A percentile compares a stretch with the other conserved stretches of the same genome.
Conservation (phyloP, 2,888 invertebrate species). For the Meandrusa payeni region DNA sequence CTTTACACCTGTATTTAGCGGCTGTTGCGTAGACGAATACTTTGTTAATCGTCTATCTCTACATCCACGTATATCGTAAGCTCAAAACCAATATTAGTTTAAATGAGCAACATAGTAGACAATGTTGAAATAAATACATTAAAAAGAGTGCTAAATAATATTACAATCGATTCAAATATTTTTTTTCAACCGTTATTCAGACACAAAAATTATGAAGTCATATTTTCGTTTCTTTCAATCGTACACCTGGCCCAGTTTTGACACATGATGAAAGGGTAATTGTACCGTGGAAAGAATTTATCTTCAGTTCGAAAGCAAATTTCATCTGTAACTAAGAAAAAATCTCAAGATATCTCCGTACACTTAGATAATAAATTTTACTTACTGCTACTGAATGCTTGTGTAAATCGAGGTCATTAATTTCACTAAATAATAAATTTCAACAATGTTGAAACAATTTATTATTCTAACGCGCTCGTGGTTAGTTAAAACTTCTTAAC, state of each 20-base stretch:
- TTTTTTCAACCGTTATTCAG: too few species aligned
- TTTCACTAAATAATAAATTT: conserved; percentile 10
- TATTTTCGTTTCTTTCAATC: not conserved
- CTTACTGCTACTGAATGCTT: conserved; percentile 4
- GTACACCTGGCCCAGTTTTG: not conserved
- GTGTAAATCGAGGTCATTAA: conserved; percentile 12
- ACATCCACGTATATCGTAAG: too few species aligned
- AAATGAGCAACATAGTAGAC: too few species aligned
- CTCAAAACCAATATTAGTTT: too few species aligned
- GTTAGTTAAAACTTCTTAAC: conserved; percentile 2
- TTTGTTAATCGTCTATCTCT: too few species aligned
- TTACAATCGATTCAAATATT: too few species aligned
- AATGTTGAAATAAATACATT: too few species aligned
- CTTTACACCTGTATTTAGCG: too few species aligned
- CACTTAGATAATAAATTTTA: conserved; percentile 13
- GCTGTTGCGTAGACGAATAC: too few species aligned
- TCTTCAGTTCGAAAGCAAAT: not conserved
- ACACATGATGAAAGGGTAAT: not conserved
- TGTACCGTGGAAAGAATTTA: not conserved
- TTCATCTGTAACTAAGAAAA: conserved; percentile 7
- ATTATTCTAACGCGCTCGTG: conserved; percentile 7
- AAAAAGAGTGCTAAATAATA: too few species aligned
- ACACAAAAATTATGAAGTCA: too few species aligned
- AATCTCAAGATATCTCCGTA: not conserved
- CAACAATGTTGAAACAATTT: conserved; percentile 6